Percentiles rank a stretch among this genome's conserved stretches.
Evolutionary conservation across 2,888 invertebrate species (phyloP).

Genomic region (Myathropa florea): DNA sequence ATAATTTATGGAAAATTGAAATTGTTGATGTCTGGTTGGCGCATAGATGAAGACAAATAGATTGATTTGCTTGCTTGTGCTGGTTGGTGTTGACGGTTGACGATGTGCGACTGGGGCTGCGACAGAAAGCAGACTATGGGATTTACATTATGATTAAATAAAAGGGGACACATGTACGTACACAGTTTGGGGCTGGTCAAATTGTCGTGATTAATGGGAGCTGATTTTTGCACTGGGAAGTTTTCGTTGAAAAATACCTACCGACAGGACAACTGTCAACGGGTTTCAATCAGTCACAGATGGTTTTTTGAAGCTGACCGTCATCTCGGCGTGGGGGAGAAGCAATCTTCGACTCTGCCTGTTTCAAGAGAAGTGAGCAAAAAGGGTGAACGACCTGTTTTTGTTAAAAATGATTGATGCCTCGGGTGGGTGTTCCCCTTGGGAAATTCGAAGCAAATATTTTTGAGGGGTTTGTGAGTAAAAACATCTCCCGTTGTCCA

Average conservation of each 20-base stretch:
- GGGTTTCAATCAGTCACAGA: background rate
- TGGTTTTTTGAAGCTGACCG: background rate
- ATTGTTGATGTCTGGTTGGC: conserved; percentile 56
- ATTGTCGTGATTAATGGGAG: conserved; percentile 51
- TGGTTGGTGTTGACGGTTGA: conserved; percentile 3
- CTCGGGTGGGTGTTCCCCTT: background rate
- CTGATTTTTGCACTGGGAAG: background rate
- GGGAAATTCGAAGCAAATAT: background rate
- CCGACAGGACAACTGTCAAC: background rate
- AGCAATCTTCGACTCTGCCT: background rate
- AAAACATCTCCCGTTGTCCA: too few relatives aligned
- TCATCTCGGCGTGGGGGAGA: background rate
- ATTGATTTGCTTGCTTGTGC: conserved; percentile 27
- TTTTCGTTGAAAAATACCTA: background rate
- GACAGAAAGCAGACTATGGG: background rate
- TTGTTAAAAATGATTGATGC: background rate
- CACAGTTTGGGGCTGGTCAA: conserved; percentile 15
- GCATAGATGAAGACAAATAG: conserved; percentile 68
- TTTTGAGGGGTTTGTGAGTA: too few relatives aligned
- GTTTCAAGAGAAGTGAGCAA: background rate
- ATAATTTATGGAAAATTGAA: conserved; percentile 62
- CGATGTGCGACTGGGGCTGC: background rate
- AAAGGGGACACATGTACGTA: conserved; percentile 2
- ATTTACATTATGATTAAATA: background rate
- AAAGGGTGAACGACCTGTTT: background rate